Evolutionary conservation across 2,113 vertebrate genomes (phyloP).

Genomic region (Scolopax mira): DNA sequence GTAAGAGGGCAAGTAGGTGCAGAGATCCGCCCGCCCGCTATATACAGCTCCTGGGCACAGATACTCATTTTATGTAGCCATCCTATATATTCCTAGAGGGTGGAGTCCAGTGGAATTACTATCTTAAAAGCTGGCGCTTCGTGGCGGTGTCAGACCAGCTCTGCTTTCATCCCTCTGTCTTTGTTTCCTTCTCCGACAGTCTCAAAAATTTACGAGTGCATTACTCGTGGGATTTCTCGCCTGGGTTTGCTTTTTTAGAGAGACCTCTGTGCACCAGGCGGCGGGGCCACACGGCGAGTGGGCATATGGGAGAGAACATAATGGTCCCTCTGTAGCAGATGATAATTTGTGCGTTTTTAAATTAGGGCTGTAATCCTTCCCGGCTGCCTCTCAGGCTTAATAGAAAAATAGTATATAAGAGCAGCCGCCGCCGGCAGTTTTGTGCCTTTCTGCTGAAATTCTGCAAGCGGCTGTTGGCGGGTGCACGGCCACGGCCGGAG

Average conservation of each 20-base stretch:
- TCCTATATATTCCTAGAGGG: constrained; percentile 55
- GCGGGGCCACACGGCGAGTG: constrained; percentile 13
- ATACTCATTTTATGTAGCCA: constrained; percentile 37
- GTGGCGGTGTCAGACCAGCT: background rate
- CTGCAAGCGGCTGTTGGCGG: no score
- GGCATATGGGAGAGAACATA: constrained; percentile 35
- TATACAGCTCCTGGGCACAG: constrained; percentile 20
- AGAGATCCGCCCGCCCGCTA: constrained; percentile 36
- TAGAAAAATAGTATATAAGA: constrained; percentile 10
- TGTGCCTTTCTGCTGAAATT: background rate
- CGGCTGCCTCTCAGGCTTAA: constrained; percentile 29
- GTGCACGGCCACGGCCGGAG: no score
- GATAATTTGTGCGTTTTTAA: constrained; percentile 36
- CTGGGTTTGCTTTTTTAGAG: constrained; percentile 35
- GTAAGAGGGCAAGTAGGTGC: constrained; percentile 46
- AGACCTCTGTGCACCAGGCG: constrained; percentile 17
- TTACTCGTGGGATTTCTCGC: constrained; percentile 15
- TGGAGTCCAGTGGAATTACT: constrained; percentile 56
- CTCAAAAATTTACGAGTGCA: constrained; percentile 2
- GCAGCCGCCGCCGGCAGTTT: constrained; percentile 30
- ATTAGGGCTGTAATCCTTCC: constrained; percentile 7
- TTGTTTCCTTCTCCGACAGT: background rate
- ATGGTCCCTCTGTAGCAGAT: constrained; percentile 51
- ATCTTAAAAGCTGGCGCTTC: constrained; percentile 11
- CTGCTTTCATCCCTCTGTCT: background rate